Percentiles rank a stretch among this genome's conserved stretches.
Conservation (phyloP, 2,797 vertebrate species). For the Arnoldichthys spilopterus region DNA sequence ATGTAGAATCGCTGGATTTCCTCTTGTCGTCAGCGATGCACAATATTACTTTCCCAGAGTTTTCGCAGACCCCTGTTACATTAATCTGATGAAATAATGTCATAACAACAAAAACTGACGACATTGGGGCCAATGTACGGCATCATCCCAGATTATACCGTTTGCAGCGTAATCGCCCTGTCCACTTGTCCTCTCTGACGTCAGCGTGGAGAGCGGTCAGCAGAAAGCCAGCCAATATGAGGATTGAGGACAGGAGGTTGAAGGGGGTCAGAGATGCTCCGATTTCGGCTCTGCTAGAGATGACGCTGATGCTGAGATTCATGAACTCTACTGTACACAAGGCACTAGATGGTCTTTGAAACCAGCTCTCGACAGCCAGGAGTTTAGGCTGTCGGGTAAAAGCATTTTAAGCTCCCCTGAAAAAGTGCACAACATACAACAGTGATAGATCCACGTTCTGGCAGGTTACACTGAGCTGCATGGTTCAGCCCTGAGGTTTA, state of each 20-base stretch:
- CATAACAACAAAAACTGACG: slow-evolving; percentile 45
- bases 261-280: not conserved
- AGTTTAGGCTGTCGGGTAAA: no score
- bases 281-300: not conserved
- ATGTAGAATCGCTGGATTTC: slow-evolving; percentile 5
- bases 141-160: slow-evolving; percentile 44
- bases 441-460: no score
- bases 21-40: slow-evolving; percentile 11
- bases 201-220: slow-evolving; percentile 35
- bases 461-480: no score
- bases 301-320: not conserved
- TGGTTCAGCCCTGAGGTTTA: no score
- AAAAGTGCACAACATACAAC: no score
- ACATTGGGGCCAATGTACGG: slow-evolving; percentile 20
- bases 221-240: slow-evolving; percentile 18
- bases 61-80: slow-evolving; percentile 28
- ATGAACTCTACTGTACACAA: not conserved
- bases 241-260: slow-evolving; percentile 8
- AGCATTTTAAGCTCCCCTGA: not conserved
- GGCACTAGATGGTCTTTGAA: not conserved
- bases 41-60: slow-evolving; percentile 8
- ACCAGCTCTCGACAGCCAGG: not conserved
- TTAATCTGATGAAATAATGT: slow-evolving; percentile 56
- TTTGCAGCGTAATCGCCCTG: not conserved
- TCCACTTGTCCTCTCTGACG: slow-evolving; percentile 33